Evolutionary conservation across 2,888 invertebrate species (phyloP).

Genomic region (Amiota minor): DNA sequence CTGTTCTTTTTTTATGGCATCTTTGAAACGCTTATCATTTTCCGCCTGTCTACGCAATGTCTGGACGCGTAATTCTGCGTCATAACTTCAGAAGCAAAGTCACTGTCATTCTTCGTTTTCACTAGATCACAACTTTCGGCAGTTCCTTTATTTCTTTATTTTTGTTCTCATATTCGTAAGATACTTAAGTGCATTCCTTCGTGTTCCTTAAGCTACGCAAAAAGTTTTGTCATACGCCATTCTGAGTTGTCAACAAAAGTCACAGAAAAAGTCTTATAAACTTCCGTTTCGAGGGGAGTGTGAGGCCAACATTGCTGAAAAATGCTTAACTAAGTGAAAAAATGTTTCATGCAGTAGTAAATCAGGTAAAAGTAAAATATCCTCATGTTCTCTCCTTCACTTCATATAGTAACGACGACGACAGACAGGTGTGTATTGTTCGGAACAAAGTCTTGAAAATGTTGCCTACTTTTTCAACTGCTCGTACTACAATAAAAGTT

Average conservation of each 20-base stretch:
- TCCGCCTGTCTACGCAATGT: conserved; percentile 16
- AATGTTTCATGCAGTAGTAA: conserved; percentile 35
- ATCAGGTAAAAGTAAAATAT: conserved; percentile 55
- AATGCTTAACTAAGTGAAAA: conserved; percentile 25
- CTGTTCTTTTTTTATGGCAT: neutral
- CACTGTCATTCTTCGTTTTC: neutral
- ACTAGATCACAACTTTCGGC: neutral
- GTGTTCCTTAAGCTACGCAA: neutral
- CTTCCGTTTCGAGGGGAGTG: conserved; percentile 44
- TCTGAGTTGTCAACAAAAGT: conserved; percentile 62
- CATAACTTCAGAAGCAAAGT: neutral
- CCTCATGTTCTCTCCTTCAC: neutral
- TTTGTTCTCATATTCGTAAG: conserved; percentile 1
- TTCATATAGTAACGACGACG: conserved; percentile 1
- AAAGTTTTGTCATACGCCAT: conserved; percentile 33
- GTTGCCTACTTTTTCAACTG: neutral
- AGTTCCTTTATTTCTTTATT: conserved; percentile 1
- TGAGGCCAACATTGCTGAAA: neutral
- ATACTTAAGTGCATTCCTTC: neutral
- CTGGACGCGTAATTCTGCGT: conserved; percentile 3
- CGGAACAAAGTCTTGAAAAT: no score
- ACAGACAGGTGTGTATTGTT: no score
- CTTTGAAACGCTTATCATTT: conserved; percentile 5
- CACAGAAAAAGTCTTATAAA: conserved; percentile 63
- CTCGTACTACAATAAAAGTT: neutral